Evolutionary conservation across 2,113 vertebrate species (phyloP), one percentile per base, ranked within the genome.

Genomic region (Orthonyx spaldingii): DNA sequence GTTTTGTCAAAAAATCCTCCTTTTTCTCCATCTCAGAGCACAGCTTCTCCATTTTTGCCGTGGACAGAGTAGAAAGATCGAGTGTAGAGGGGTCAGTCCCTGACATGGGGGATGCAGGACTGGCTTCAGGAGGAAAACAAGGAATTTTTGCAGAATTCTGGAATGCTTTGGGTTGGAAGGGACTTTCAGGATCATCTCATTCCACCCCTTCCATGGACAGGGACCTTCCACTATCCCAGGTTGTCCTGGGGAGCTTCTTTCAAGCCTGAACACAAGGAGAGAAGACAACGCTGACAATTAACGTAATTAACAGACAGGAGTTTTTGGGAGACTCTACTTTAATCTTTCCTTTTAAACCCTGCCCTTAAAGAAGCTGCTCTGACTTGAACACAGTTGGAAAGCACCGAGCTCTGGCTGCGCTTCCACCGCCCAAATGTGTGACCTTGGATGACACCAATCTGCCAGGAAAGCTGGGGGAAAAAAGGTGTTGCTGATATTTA

Each of bases 401-500:
- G 81, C 10, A 3, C 82, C 41, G 13, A 84, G 83, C 61, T 74
- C 93, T 88, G 87, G 93, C 95, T 77, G 74, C 49, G 27, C 60
- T 65, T 90, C 83, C 65, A 24, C 66, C 4, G 17, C 93, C 76
- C 90, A 90, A 80, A 75, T 39, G 77, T 1, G 59, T 90, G 95
- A 95, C 94, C 96, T 96, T 87, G 95, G 88, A 94, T 82, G 88
- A 93, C 95, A 90, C 85, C 12, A 3, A 94, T 11, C 79, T 72
- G 94, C 72, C 95, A 86, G 50, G 60, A 82, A 78, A 74, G 47
- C 33, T 57, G 16, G 22, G 19, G 3, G 12, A 24, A 37, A 69
- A 76, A 66, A 96, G 87, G 96, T 94, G 87, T 78, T 90, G 93
- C 93, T 69, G 97, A 30, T 95, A 78, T 95, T 92, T 91, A 93